Base-by-base conservation (phyloP, 2,888 invertebrate genomes). In the Orthosia gothica region DNA sequence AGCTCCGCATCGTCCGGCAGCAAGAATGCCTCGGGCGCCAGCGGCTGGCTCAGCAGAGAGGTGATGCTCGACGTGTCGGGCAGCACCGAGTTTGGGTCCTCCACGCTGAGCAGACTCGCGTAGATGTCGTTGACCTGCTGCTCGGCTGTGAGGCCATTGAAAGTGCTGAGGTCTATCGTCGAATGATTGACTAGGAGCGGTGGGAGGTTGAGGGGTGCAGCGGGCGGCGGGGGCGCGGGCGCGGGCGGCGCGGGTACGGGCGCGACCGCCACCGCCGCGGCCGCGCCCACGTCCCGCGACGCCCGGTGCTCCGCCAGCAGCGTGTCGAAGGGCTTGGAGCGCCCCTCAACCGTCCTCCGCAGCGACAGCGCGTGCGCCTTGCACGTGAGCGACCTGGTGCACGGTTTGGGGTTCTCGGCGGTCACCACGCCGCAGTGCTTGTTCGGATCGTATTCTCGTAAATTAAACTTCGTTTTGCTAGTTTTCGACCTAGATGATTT, bases 391-490 rank as follows among this genome's bases (percentile, higher is more conserved):
- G 98, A 98, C 76, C 98, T 96, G 67, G 98, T 98, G 92, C 98
- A 98, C 0, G 98, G 98, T 88, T 97, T 97, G 7, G 97, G 96
- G 80, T 97, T 97, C 83, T 98, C 98, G 3, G 97, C 97, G 70
- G 97, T 97, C 86, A 97, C 94, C 20, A 98, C 98, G 3, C 98
- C 99, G 92, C 98, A 98, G 91, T 98, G 98, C 85, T 98, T 97
- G 91, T 98, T 98, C 23, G 98, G 98, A 93, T 98, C 98, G 94
- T 98, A 98, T 91, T 98, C 98, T 77, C 98, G 96, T 81, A 97
- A 95, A 84, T 94, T 94, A 86, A 95, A 94, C 88, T 96, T 96
- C 75, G 94, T 93, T 88, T 96, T 96, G 88, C 92, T 93, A 52
- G 94, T 89, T 87, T 94, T 96, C 45, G 92, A 90, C 80, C 93